phyloP scores from a whole-genome alignment of 2,797 vertebrate species.

The Hydrocynus forskahlii region DNA sequence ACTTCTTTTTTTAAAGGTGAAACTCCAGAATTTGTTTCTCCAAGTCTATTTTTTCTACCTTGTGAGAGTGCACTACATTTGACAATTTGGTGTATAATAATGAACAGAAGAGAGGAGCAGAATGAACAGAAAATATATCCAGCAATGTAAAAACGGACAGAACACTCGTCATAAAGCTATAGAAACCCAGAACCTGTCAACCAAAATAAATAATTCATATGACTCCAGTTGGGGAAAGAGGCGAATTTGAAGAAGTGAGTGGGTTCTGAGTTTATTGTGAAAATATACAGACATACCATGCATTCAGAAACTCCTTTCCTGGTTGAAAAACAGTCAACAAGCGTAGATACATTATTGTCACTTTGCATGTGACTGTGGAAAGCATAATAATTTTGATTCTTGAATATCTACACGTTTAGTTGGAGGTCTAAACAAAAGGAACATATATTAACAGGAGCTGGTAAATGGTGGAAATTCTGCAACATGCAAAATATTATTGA shows the following conservation, averaged over 20 bases:
- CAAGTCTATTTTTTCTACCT: slow-evolving; percentile 15
- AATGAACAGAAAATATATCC: slow-evolving; percentile 22
- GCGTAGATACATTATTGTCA: slow-evolving; percentile 51
- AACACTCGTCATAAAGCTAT: slow-evolving; percentile 27
- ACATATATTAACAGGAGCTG: slow-evolving; percentile 6
- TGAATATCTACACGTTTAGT: slow-evolving; percentile 22
- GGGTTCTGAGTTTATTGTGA: slow-evolving; percentile 42
- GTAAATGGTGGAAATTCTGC: neutral
- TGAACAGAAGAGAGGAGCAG: slow-evolving; percentile 8
- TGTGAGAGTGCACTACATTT: neutral
- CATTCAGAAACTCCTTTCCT: slow-evolving; percentile 37
- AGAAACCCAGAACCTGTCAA: slow-evolving; percentile 42
- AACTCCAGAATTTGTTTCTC: slow-evolving; percentile 4
- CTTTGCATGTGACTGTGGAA: slow-evolving; percentile 11
- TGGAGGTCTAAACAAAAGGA: slow-evolving; percentile 15
- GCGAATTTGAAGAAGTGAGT: slow-evolving; percentile 50
- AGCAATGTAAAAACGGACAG: slow-evolving; percentile 33
- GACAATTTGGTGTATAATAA: slow-evolving; percentile 11
- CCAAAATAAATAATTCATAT: slow-evolving; percentile 54
- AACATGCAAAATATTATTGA: neutral
- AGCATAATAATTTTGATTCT: slow-evolving; percentile 34
- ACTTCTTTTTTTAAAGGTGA: neutral
- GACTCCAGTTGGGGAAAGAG: slow-evolving; percentile 41
- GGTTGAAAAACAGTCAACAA: slow-evolving; percentile 32
- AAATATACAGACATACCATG: slow-evolving; percentile 13